phyloP scores from a whole-genome alignment of 2,888 invertebrate species.

The Hipparchia sbordonii region DNA sequence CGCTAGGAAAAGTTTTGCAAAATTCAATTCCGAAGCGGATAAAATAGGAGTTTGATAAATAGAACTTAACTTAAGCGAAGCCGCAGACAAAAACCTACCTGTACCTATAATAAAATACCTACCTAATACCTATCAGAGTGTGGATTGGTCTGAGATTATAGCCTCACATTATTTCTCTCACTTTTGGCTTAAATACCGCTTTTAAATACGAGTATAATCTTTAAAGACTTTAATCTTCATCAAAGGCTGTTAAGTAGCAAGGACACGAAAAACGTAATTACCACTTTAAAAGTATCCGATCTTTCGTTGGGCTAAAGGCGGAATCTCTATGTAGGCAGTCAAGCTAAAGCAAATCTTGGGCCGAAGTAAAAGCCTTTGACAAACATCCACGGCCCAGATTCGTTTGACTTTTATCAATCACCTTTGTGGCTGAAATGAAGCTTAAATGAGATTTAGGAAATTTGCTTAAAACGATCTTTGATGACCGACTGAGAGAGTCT shows the following conservation, averaged over 20 bases:
- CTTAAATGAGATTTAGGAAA: constrained; percentile 1
- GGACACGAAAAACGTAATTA: constrained; percentile 14
- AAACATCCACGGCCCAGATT: constrained; percentile 17
- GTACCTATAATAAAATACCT: too few relatives aligned
- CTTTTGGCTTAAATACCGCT: not conserved
- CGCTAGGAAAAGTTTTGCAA: too few relatives aligned
- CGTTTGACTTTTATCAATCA: constrained; percentile 25
- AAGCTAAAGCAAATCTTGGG: constrained; percentile 17
- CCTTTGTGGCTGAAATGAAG: constrained; percentile 2
- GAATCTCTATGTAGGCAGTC: constrained; percentile 4
- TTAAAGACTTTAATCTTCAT: not conserved
- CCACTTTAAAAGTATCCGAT: constrained; percentile 11
- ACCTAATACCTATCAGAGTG: not conserved
- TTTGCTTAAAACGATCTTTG: not conserved
- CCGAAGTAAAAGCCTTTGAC: constrained; percentile 16
- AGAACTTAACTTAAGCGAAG: too few relatives aligned
- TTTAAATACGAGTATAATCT: not conserved
- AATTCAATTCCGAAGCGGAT: too few relatives aligned
- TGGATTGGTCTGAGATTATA: not conserved
- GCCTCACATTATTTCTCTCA: not conserved
- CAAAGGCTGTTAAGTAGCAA: not conserved
- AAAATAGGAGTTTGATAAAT: too few relatives aligned
- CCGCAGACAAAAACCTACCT: too few relatives aligned
- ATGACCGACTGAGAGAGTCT: not conserved
- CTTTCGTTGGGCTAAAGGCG: not conserved